Percentiles rank a stretch among this genome's conserved stretches.
Conservation (phyloP, 2,888 invertebrate species). For the Drosophila suboccidentalis region DNA sequence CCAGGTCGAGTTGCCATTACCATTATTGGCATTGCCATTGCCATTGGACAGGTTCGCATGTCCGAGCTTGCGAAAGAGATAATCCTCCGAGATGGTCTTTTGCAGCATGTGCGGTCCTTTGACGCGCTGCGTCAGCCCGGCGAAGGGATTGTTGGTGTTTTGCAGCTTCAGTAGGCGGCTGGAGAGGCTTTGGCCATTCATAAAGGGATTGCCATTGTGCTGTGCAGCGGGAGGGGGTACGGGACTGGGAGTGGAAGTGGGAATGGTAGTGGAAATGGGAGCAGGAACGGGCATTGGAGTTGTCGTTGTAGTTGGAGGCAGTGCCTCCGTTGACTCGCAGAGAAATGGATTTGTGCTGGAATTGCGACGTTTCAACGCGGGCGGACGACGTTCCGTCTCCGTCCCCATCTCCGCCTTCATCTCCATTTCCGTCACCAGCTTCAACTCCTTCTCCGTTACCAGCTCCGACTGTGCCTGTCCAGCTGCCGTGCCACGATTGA, state of each 20-base stretch:
- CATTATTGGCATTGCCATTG: slow-evolving; percentile 43
- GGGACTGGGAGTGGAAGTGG: not conserved
- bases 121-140: slow-evolving; percentile 80
- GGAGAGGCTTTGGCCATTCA: slow-evolving; percentile 68
- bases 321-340: slow-evolving; percentile 71
- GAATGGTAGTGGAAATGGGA: not conserved
- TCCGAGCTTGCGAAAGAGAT: slow-evolving; percentile 81
- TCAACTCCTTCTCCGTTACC: not conserved
- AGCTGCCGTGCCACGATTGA: slow-evolving; percentile 43
- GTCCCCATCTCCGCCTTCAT: slow-evolving; percentile 2
- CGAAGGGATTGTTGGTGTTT: slow-evolving; percentile 78
- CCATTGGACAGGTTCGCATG: slow-evolving; percentile 39
- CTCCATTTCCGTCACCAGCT: not conserved
- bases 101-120: slow-evolving; percentile 84
- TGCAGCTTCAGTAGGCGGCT: slow-evolving; percentile 69
- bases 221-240: not conserved
- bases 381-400: slow-evolving; percentile 45
- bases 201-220: slow-evolving; percentile 73
- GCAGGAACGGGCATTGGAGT: not conserved
- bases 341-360: slow-evolving; percentile 84
- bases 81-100: slow-evolving; percentile 85
- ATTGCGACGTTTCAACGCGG: slow-evolving; percentile 71
- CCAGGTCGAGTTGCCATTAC: slow-evolving; percentile 77
- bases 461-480: not conserved
- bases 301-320: not conserved